phyloP scores from a whole-genome alignment of 2,113 vertebrate species.

The Ivindomyrus marchei region DNA sequence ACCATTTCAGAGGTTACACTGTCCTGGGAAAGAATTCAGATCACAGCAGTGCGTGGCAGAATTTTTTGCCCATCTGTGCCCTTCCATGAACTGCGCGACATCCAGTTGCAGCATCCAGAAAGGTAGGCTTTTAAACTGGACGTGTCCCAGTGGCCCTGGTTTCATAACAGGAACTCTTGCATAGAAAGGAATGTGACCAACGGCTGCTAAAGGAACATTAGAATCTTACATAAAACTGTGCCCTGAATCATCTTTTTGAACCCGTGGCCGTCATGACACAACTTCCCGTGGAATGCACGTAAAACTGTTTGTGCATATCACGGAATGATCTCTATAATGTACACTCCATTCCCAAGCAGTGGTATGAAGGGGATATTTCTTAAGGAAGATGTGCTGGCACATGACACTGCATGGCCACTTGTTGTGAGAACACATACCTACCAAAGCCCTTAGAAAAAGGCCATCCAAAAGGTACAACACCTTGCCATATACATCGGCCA shows the following conservation, averaged over 20 bases:
- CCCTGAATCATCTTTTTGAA: neutral
- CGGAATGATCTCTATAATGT: neutral
- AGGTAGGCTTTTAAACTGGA: neutral
- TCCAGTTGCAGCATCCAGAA: neutral
- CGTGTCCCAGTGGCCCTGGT: neutral
- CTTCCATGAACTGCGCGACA: neutral
- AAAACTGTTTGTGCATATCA: neutral
- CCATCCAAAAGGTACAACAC: neutral
- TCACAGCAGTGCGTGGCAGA: neutral
- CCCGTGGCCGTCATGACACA: neutral
- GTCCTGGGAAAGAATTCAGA: neutral
- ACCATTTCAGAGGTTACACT: neutral
- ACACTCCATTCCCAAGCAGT: neutral
- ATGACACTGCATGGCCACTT: neutral
- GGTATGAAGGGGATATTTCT: neutral
- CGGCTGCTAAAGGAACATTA: neutral
- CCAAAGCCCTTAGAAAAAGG: neutral
- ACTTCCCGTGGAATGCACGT: neutral
- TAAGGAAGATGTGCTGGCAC: neutral
- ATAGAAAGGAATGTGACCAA: neutral
- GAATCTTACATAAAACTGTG: neutral
- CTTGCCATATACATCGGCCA: neutral
- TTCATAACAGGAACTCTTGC: neutral
- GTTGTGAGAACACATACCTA: neutral
- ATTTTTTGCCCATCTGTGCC: neutral